These are phyloP conservation scores for Amyelois transitella DNA, from an alignment of 1,140 invertebrate species.

Conservation along the genomic window DNA sequence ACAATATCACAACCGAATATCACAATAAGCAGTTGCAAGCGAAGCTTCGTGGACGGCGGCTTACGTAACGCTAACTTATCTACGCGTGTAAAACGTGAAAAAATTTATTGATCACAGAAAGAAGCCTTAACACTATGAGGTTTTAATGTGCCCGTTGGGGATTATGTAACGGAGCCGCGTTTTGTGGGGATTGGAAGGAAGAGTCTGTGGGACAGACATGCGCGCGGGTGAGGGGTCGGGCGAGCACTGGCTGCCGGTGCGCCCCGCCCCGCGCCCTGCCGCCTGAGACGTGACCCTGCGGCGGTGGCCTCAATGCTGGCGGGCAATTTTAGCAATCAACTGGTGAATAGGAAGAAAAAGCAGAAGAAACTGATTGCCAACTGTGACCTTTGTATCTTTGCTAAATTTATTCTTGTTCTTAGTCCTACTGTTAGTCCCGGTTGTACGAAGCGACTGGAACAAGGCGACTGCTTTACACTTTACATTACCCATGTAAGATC, in stretches of 20 bases:
- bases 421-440: too few species aligned
- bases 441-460: too few species aligned
- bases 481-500: too few species aligned
- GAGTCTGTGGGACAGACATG: constrained; percentile 51
- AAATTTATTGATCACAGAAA: constrained; percentile 69
- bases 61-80: constrained; percentile 67
- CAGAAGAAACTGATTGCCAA: too few species aligned
- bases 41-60: constrained; percentile 70
- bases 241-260: constrained; percentile 51
- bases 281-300: constrained; percentile 5
- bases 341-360: neutral
- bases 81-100: constrained; percentile 64
- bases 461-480: too few species aligned
- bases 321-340: neutral
- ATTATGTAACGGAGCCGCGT: constrained; percentile 65
- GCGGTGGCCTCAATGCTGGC: neutral
- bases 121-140: constrained; percentile 65
- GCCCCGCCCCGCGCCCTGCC: constrained; percentile 19
- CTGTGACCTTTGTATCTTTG: too few species aligned
- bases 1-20: constrained; percentile 73
- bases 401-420: too few species aligned
- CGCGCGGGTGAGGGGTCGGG: constrained; percentile 60
- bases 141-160: constrained; percentile 42
- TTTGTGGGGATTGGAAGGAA: constrained; percentile 42
- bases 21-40: constrained; percentile 71